Evolutionary conservation across 2,888 invertebrate species (phyloP).

Genomic region (Emmelina monodactyla): DNA sequence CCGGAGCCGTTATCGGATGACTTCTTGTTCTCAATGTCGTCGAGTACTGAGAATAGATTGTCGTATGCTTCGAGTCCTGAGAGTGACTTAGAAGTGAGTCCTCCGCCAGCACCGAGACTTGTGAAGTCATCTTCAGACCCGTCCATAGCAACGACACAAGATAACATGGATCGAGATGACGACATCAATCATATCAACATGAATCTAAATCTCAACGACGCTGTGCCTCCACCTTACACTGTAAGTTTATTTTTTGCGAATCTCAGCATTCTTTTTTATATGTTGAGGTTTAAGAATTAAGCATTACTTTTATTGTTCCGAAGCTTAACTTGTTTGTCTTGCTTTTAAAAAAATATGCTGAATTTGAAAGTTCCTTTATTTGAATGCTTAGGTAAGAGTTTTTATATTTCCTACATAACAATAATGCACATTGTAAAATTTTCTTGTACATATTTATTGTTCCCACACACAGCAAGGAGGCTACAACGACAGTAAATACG

Average conservation of each 20-base stretch:
- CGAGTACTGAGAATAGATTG: conserved; percentile 77
- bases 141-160: conserved; percentile 92
- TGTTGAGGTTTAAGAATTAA: too few species aligned
- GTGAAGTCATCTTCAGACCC: conserved; percentile 92
- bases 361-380: too few species aligned
- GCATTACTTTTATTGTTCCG: too few species aligned
- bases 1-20: conserved; percentile 97
- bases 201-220: conserved; percentile 71
- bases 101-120: conserved; percentile 82
- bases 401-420: not conserved
- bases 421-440: not conserved
- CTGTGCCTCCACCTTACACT: conserved; percentile 87
- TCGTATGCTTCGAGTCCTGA: conserved; percentile 97
- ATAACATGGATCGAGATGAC: conserved; percentile 76
- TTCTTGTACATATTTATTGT: not conserved
- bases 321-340: too few species aligned
- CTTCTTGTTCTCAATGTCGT: conserved; percentile 98
- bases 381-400: too few species aligned
- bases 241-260: too few species aligned
- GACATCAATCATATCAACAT: conserved; percentile 54
- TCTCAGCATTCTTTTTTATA: too few species aligned
- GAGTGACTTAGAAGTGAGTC: conserved; percentile 81
- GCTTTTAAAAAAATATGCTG: too few species aligned
- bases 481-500: conserved; percentile 70
- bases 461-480: conserved; percentile 43